A percentile compares a stretch with the other conserved stretches of the same genome.
Conservation (phyloP, 2,888 invertebrate species). For the Acanthococcus lagerstroemiae region DNA sequence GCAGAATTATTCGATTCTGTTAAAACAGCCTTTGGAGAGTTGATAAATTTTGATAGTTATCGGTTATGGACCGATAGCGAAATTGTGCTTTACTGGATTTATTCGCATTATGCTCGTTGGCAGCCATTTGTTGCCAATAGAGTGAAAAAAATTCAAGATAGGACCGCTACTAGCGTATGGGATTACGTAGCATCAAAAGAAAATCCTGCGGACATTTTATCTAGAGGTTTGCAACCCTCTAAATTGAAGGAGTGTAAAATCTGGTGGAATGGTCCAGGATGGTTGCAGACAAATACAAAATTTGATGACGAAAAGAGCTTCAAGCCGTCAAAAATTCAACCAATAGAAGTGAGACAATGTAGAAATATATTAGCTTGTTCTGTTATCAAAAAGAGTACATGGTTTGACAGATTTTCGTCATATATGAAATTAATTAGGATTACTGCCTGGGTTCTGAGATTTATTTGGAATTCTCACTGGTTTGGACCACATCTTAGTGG, state of each 20-base stretch:
- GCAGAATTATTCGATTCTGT: slow-evolving; percentile 18
- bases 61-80: neutral
- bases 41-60: neutral
- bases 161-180: neutral
- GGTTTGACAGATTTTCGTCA: too few species aligned
- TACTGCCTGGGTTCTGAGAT: too few species aligned
- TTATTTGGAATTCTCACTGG: slow-evolving; percentile 1
- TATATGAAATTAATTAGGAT: too few species aligned
- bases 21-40: neutral
- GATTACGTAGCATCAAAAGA: neutral
- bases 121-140: too few species aligned
- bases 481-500: neutral
- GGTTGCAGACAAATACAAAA: neutral
- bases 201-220: slow-evolving; percentile 8
- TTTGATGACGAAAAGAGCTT: neutral
- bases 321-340: neutral
- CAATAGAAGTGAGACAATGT: neutral
- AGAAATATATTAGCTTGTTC: neutral
- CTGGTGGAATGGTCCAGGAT: neutral
- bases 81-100: neutral
- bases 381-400: neutral
- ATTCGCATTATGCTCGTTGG: neutral
- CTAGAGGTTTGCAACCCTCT: neutral
- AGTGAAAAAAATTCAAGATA: slow-evolving; percentile 6
- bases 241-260: neutral